These are phyloP conservation scores for Ianthella basta DNA, from an alignment of 37 sponge, comb jelly and placozoan genomes.

Conservation along the genomic window DNA sequence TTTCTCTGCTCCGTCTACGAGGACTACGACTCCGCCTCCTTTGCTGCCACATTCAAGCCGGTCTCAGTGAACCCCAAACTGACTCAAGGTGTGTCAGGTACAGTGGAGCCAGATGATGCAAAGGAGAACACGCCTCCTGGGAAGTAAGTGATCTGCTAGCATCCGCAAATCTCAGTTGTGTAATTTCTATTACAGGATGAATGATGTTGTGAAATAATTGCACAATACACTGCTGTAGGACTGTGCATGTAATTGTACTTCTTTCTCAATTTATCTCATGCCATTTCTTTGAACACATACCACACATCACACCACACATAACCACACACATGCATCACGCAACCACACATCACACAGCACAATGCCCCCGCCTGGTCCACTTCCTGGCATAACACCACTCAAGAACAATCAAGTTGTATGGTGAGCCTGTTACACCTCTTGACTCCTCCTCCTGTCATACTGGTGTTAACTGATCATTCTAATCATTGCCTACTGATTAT, in stretches of 20 bases:
- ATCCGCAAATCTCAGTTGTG: no score
- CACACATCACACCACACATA: no score
- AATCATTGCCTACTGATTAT: neutral
- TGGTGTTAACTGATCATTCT: no score
- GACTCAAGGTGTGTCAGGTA: constrained; percentile 61
- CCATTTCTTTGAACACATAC: neutral
- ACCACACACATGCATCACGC: no score
- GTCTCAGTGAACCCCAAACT: constrained; percentile 35
- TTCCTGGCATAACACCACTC: no score
- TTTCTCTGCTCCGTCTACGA: constrained; percentile 64
- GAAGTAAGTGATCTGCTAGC: constrained; percentile 27
- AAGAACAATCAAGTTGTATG: constrained; percentile 10
- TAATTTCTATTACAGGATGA: no score
- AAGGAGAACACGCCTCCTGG: constrained; percentile 21
- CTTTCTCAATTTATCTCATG: neutral
- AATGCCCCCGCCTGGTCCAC: no score
- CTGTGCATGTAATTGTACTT: neutral
- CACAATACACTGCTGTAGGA: neutral
- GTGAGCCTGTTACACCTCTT: neutral
- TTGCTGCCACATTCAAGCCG: no score
- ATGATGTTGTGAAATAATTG: no score
- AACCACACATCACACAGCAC: no score
- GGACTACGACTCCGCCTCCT: neutral
- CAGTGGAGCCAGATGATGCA: constrained; percentile 15
- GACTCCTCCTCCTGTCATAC: no score